phyloP scores from a whole-genome alignment of 2,113 vertebrate genomes.

The Calyptommatus sinebrachiatus region DNA sequence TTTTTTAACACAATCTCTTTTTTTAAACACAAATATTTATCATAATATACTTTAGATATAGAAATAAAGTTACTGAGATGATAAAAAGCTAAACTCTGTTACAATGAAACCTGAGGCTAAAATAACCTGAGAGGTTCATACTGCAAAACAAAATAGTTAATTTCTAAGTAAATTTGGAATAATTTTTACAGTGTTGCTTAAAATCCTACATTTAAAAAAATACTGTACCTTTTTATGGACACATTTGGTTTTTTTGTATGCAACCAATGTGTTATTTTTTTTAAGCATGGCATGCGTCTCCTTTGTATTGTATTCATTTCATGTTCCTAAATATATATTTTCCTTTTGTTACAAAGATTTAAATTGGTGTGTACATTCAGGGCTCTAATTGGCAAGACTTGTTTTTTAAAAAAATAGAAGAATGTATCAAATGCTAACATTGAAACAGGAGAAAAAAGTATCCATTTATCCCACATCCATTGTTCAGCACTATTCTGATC shows the following conservation, averaged over 20 bases:
- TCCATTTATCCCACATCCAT: conserved; percentile 76
- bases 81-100: background rate
- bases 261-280: conserved; percentile 42
- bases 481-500: conserved; percentile 70
- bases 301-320: conserved; percentile 39
- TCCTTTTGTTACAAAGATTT: conserved; percentile 10
- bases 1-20: background rate
- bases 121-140: background rate
- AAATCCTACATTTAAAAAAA: background rate
- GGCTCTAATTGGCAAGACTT: conserved; percentile 22
- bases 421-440: too few species aligned
- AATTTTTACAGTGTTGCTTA: conserved; percentile 25
- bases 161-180: background rate
- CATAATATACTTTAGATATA: background rate
- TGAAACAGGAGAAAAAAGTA: conserved; percentile 22
- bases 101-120: conserved; percentile 15
- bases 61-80: background rate
- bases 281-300: conserved; percentile 51
- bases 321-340: conserved; percentile 12
- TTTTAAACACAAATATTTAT: background rate
- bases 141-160: background rate
- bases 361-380: conserved; percentile 23
- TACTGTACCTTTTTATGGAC: background rate
- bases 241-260: conserved; percentile 18
- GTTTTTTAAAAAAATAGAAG: background rate